Evolutionary conservation across 2,797 vertebrate species (phyloP).

Genomic region (Anguilla anguilla): DNA sequence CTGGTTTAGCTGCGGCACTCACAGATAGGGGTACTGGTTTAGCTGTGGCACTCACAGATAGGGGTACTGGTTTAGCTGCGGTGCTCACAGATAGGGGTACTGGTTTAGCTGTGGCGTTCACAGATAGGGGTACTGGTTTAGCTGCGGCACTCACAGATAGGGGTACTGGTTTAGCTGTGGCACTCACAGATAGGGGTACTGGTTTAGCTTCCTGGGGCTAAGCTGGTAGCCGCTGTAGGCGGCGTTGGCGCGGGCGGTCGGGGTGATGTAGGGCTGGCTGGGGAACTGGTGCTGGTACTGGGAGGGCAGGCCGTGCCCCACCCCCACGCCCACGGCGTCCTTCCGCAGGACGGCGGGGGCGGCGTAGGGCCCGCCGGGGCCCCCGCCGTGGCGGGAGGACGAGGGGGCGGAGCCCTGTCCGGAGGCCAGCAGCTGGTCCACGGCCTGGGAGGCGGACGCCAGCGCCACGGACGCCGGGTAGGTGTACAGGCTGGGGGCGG

Average conservation of each 20-base stretch:
- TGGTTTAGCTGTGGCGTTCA: too few species aligned
- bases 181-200: slow-evolving; percentile 91
- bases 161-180: too few species aligned
- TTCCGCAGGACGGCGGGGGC: slow-evolving; percentile 83
- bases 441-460: slow-evolving; percentile 86
- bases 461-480: slow-evolving; percentile 85
- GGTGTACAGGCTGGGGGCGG: slow-evolving; percentile 84
- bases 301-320: slow-evolving; percentile 81
- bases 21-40: too few species aligned
- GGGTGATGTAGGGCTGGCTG: slow-evolving; percentile 80
- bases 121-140: too few species aligned
- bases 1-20: too few species aligned
- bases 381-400: slow-evolving; percentile 72
- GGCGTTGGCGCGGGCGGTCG: slow-evolving; percentile 80
- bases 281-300: slow-evolving; percentile 91
- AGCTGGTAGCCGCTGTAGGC: slow-evolving; percentile 94
- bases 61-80: too few species aligned
- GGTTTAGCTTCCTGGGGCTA: slow-evolving; percentile 90
- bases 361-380: slow-evolving; percentile 73
- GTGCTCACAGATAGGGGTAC: too few species aligned
- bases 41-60: too few species aligned
- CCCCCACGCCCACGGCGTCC: slow-evolving; percentile 72
- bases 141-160: too few species aligned
- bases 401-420: slow-evolving; percentile 64
- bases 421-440: slow-evolving; percentile 82